Percentiles rank a stretch among this genome's conserved stretches.
These are phyloP conservation scores for Trichogramma pretiosum DNA, from an alignment of 1,140 invertebrate species.

Conservation along the genomic window DNA sequence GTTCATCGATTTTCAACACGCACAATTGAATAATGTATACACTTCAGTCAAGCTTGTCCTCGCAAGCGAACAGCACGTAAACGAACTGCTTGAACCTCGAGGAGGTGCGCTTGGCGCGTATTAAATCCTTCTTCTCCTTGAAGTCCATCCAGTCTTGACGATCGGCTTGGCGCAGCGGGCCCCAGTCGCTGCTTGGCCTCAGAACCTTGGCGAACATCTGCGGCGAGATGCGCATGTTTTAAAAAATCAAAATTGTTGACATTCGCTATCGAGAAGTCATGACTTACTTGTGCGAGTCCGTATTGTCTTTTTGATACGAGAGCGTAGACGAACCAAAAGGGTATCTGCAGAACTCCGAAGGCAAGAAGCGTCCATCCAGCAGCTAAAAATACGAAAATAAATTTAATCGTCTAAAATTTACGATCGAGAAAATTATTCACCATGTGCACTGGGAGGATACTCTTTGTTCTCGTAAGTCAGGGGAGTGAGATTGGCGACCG, in stretches of 20 bases:
- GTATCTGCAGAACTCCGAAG: conserved; percentile 50
- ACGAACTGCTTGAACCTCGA: conserved; percentile 35
- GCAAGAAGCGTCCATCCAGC: conserved; percentile 50
- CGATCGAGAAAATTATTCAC: conserved; percentile 23
- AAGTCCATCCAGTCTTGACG: conserved; percentile 39
- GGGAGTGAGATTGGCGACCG: conserved; percentile 47
- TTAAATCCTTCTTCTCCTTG: conserved; percentile 34
- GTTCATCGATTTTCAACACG: too few species aligned
- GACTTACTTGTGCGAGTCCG: too few species aligned
- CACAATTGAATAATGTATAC: too few species aligned
- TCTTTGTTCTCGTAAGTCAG: conserved; percentile 43
- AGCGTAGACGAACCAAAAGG: conserved; percentile 49
- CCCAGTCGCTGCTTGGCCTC: conserved; percentile 47
- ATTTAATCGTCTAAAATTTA: background rate
- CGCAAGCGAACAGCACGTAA: conserved; percentile 32
- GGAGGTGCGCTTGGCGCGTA: conserved; percentile 32
- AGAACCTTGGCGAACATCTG: conserved; percentile 46
- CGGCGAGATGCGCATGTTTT: conserved; percentile 5
- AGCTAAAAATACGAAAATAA: conserved; percentile 30
- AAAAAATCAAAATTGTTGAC: conserved; percentile 5
- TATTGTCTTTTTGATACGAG: conserved; percentile 37
- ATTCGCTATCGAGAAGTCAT: conserved; percentile 27
- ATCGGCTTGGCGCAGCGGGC: conserved; percentile 39
- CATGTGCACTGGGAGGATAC: conserved; percentile 45
- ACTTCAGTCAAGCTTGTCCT: conserved; percentile 25